Conservation (phyloP, 2,888 invertebrate genomes). For the Volucella bombylans region DNA sequence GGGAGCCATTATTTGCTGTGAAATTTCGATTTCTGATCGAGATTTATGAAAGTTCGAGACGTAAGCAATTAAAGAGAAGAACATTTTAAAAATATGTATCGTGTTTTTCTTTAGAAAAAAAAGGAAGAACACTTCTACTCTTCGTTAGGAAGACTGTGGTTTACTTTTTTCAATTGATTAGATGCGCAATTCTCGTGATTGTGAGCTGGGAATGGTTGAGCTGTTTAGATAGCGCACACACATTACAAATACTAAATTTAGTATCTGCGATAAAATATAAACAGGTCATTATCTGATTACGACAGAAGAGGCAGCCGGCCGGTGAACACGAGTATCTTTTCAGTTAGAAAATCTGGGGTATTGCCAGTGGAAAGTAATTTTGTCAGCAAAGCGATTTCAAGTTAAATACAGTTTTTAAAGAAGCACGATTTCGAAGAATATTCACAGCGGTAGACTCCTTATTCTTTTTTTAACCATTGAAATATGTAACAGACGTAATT, state of each 20-base stretch:
- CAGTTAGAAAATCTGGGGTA: neutral
- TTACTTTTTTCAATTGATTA: neutral
- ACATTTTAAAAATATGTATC: conserved; percentile 21
- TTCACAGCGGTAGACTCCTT: too few species aligned
- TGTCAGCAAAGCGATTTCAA: too few species aligned
- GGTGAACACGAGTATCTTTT: conserved; percentile 12
- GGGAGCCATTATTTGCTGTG: conserved; percentile 56
- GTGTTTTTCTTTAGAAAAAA: neutral
- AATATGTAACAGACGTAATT: too few species aligned
- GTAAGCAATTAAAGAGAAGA: conserved; percentile 51
- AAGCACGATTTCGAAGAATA: too few species aligned
- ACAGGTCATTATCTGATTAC: neutral
- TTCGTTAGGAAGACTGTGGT: neutral
- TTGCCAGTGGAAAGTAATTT: conserved; percentile 5
- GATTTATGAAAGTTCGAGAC: conserved; percentile 45
- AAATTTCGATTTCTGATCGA: conserved; percentile 36
- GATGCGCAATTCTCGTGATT: conserved; percentile 42
- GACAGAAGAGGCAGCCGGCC: neutral
- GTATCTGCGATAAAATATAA: conserved; percentile 29
- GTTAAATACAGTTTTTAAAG: neutral
- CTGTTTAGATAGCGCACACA: conserved; percentile 6
- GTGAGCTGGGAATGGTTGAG: neutral
- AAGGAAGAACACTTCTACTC: too few species aligned
- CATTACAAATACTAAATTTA: conserved; percentile 22
- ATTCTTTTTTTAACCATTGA: too few species aligned